Conservation (phyloP, 37 sponge, comb jelly and placozoan genomes). For the Amphimedon queenslandica region DNA sequence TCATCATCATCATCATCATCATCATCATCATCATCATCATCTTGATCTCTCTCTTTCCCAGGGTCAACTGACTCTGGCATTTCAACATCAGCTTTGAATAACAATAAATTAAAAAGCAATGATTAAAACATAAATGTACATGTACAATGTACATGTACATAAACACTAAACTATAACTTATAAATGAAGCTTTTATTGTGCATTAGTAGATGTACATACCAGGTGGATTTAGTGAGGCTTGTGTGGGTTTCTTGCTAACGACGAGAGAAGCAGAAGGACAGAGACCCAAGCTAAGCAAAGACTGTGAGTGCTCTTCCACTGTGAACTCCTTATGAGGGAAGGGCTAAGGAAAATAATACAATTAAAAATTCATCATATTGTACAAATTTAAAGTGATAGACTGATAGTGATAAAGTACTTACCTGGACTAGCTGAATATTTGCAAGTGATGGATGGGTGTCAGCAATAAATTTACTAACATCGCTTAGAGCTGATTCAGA, state of each 20-base stretch:
- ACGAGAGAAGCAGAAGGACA: conserved; percentile 65
- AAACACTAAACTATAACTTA: no score
- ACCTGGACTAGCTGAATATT: conserved; percentile 31
- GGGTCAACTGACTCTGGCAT: no score
- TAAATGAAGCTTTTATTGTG: no score
- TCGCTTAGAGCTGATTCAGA: conserved; percentile 26
- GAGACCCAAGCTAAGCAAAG: conserved; percentile 39
- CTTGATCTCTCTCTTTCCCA: no score
- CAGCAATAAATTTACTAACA: conserved; percentile 14
- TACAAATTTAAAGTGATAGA: background rate
- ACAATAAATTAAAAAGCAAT: no score
- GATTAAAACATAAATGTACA: no score
- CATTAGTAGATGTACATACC: no score
- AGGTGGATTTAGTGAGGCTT: no score
- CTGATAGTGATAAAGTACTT: background rate
- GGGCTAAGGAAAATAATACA: conserved; percentile 21
- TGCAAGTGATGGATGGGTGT: background rate
- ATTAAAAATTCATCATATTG: background rate
- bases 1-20: conserved; percentile 16
- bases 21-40: conserved; percentile 9
- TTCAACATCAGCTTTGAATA: no score
- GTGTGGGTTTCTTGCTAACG: conserved; percentile 1
- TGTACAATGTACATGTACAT: no score
- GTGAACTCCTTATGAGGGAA: conserved; percentile 55
- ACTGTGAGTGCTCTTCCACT: conserved; percentile 3